Base-by-base conservation (phyloP, 2,888 invertebrate genomes). In the Biston stratarius region DNA sequence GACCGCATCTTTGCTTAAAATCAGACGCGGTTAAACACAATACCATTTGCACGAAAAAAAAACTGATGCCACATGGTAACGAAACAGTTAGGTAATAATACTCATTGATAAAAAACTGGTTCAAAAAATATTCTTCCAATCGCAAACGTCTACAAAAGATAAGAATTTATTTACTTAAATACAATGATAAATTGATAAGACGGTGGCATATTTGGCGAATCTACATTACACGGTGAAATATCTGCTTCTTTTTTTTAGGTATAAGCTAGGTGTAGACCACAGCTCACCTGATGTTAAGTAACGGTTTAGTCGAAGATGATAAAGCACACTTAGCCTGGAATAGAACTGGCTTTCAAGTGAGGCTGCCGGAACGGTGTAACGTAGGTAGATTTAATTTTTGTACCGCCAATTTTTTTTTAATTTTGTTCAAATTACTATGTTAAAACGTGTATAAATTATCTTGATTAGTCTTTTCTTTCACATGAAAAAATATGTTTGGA, bases 131-230 rank as follows among this genome's bases (percentile, higher is more conserved):
- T 40, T 15, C 12, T 55, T 55, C 12, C 48, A 34, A 45, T 45
- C 11, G n/a, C 36, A 64, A 60, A 36, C 34, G 60, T 55, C 42
- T 55, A 56, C 60, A 55, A n/a, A 40, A 49, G 24, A 61, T 61
- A 66, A 48, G 36, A 49, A 14, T 56, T 6, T 61, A 51, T 57
- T 61, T 66, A 55, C 61, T 36, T 11, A 33, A 66, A 57, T 51
- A 51, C 60, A 24, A 15, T 24, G 67, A 67, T 67, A 67, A 62
- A 14, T 6, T 55, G 67, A 67, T 67, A 68, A 60, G 56, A 55
- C 38, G 36, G 9, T 11, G 51, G 14, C 14, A 49, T 44, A 52
- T 55, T 44, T 53, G 24, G 47, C 52, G 57, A 36, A 52, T 65
- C 44, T 49, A 48, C 45, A 44, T 12, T 38, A 52, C 6, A 0